Percentiles rank a stretch among this genome's conserved stretches.
phyloP scores from a whole-genome alignment of 2,888 invertebrate species.

The Apodemia duryi region DNA sequence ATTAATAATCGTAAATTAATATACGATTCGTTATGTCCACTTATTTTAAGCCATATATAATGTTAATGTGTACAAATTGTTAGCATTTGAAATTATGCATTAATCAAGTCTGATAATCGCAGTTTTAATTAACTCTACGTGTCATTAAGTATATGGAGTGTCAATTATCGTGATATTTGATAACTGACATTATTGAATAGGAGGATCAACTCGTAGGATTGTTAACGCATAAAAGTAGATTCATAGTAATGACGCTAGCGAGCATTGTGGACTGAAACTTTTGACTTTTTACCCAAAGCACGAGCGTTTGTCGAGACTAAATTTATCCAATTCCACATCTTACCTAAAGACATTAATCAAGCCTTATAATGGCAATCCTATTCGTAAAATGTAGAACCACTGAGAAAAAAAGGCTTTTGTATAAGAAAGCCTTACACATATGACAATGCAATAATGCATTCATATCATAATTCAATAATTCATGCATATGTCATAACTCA shows the following conservation, averaged over 20 bases:
- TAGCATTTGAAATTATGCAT: conserved; percentile 41
- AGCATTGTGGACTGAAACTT: not conserved
- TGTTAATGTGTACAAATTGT: conserved; percentile 51
- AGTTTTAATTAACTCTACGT: not conserved
- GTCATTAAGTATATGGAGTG: conserved; percentile 25
- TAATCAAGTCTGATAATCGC: conserved; percentile 1
- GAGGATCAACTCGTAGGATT: not conserved
- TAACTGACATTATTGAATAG: conserved; percentile 3
- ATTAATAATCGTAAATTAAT: not conserved
- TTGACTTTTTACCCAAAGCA: no score
- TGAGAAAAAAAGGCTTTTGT: no score
- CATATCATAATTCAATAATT: no score
- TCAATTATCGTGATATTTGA: conserved; percentile 25
- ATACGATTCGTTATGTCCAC: not conserved
- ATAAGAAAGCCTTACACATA: no score
- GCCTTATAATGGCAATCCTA: no score
- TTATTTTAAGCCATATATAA: conserved; percentile 22
- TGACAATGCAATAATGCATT: no score
- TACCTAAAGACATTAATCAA: no score
- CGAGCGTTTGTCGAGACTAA: not conserved
- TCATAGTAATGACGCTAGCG: not conserved
- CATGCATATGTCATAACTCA: no score
- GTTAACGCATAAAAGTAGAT: not conserved
- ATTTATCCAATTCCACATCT: no score
- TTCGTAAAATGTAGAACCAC: no score